Evolutionary conservation across 1,140 invertebrate genomes (phyloP), one percentile per base, ranked within the genome.

Genomic region (Cecropterus lyciades): DNA sequence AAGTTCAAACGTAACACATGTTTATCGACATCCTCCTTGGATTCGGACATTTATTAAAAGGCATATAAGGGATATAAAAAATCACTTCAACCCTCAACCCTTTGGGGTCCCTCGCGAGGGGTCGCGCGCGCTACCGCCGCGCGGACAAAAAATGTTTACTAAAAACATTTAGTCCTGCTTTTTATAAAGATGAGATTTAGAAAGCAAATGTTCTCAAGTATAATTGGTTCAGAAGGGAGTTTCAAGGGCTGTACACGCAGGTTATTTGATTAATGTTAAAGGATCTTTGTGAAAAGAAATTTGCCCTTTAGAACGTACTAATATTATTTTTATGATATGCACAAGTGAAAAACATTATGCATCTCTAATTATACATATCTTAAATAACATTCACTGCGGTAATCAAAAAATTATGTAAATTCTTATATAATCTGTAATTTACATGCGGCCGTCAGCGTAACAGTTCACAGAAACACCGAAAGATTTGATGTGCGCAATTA

Each of bases 51-150:
- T 62, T 62, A 62, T 62, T 62, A 62, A 62, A 49, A 62, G 43
- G 57, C 57, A 62, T 62, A 62, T 62, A 62, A 49, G 46, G 57
- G 57, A 49, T 62, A 37, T 62, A 62, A 62, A 62, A 57, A 62
- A 62, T 62, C 57, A 62, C 57, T 62, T 62, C 15, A 49, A 62
- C 59, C 59, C 59, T 51, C 59, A 73, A 73, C 72, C 64, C 68
- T 70, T 62, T 63, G 63, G 27, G 59, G 60, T 43, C 65, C 71
- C 72, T 70, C 65, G 33, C 65, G 55, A 65, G 56, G 40, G 46
- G 30, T 27, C n/a, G n/a, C n/a, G n/a, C 51, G 49, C 20, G 16
- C 17, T 51, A 49, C 20, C 27, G 51, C 15, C 37, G 13, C 51
- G 33, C 42, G 46, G 59, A 63, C 59, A 63, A 52, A 63, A 63